Base-by-base conservation (phyloP, 2,797 vertebrate genomes). In the Chelon labrosus region DNA sequence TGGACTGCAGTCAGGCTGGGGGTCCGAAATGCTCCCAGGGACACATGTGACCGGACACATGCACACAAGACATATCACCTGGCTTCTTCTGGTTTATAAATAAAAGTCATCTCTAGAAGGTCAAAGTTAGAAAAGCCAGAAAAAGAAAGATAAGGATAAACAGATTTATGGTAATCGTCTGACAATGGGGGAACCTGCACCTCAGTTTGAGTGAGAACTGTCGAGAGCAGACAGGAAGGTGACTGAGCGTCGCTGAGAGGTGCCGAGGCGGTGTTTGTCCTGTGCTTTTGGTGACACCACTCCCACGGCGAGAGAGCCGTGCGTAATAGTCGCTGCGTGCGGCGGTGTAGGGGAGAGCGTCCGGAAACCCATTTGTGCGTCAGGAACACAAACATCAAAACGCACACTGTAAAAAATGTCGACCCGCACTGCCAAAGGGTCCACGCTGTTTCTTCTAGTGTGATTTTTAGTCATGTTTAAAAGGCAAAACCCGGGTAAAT, bases 351-450 rank as follows among this genome's bases (percentile, higher is more conserved):
- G 55, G 31, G 57, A 60, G 72, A 65, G 55, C 49, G 75, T 57
- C 71, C 39, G 75, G 83, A 88, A 91, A 91, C 80, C 35, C 79
- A 78, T 78, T 65, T 73, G 66, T 49, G 63, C 27, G 27, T 71
- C 65, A 76, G 65, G 67, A 84, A 73, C 57, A 73, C 77, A 77
- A 67, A 84, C 73, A 70, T 19, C 60, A 57, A 64, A 39, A 56
- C 39, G 61, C 63, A 77, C 83, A 72, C 83, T 85, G 70, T 62
- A 88, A 82, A 72, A 85, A 76, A 72, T 73, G 17, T 12, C 27
- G 20, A 41, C 14, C 6, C 3, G 39, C 39, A 41, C 22, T 19
- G 67, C 1, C 22, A n/a, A 60, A 11, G 8, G 37, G 9, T 39
- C n/a, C 13, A 8, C 3, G 13, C 1, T 11, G 4, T 31, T 25